phyloP scores from a whole-genome alignment of 2,113 vertebrate genomes.

The Pangasianodon gigas region DNA sequence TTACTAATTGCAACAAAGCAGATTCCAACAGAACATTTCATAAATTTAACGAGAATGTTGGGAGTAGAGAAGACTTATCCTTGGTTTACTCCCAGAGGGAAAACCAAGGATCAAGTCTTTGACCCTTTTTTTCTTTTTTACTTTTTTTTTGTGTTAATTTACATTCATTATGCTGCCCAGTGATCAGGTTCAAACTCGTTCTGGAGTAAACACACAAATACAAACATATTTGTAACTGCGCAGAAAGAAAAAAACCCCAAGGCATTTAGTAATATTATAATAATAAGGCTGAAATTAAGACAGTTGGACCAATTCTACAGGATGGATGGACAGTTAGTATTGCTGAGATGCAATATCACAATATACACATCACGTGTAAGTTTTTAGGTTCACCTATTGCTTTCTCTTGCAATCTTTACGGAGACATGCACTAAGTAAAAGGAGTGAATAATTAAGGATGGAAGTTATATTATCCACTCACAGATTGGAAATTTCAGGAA shows the following conservation, averaged over 20 bases:
- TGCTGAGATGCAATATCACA: conserved; percentile 25
- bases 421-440: conserved; percentile 5
- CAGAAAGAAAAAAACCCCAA: conserved; percentile 26
- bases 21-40: conserved; percentile 23
- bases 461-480: neutral
- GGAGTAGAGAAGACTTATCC: neutral
- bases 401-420: neutral
- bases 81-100: neutral
- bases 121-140: neutral
- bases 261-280: conserved; percentile 8
- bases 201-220: conserved; percentile 53
- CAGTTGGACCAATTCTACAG: neutral
- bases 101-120: neutral
- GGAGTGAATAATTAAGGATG: neutral
- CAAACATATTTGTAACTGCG: conserved; percentile 22
- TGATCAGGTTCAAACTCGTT: conserved; percentile 58
- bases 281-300: neutral
- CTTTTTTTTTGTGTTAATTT: conserved; percentile 41
- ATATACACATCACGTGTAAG: conserved; percentile 4
- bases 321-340: conserved; percentile 14
- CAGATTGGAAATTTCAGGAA: neutral
- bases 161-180: conserved; percentile 67
- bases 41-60: conserved; percentile 2
- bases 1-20: conserved; percentile 41
- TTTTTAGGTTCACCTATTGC: conserved; percentile 10